phyloP scores from a whole-genome alignment of 2,888 invertebrate species.

The Chymomyza procnemis region DNA sequence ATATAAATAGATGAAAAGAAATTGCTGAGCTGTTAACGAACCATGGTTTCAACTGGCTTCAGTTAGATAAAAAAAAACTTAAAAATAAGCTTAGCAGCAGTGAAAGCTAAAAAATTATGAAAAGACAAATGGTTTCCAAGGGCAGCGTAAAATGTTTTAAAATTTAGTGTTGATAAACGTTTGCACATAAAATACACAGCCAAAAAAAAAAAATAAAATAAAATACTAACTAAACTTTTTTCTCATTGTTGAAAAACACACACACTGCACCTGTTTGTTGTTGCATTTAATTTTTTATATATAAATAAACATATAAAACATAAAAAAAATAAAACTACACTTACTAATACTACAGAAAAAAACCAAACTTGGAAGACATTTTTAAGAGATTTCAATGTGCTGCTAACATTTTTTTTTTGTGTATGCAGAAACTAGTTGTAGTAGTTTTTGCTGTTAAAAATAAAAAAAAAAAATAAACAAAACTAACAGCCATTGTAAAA shows the following conservation, averaged over 20 bases:
- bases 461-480: conserved; percentile 4
- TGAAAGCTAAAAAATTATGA: neutral
- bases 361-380: conserved; percentile 33
- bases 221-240: conserved; percentile 1
- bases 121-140: neutral
- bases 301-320: neutral
- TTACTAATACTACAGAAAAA: neutral
- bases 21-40: conserved; percentile 50
- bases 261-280: conserved; percentile 53
- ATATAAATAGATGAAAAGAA: conserved; percentile 27
- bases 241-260: conserved; percentile 22
- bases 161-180: neutral
- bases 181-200: neutral
- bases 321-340: neutral
- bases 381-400: conserved; percentile 32
- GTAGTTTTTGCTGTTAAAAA: conserved; percentile 14
- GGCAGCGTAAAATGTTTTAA: neutral
- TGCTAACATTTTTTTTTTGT: conserved; percentile 26
- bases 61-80: conserved; percentile 12
- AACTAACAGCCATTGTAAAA: conserved; percentile 42
- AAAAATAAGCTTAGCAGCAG: neutral
- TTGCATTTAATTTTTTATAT: conserved; percentile 48
- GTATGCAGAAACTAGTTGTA: neutral
- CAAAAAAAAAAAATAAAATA: no score
- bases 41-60: conserved; percentile 62